These are phyloP conservation scores for Potorous gilbertii DNA, from an alignment of 2,797 vertebrate species.

Conservation along the genomic window DNA sequence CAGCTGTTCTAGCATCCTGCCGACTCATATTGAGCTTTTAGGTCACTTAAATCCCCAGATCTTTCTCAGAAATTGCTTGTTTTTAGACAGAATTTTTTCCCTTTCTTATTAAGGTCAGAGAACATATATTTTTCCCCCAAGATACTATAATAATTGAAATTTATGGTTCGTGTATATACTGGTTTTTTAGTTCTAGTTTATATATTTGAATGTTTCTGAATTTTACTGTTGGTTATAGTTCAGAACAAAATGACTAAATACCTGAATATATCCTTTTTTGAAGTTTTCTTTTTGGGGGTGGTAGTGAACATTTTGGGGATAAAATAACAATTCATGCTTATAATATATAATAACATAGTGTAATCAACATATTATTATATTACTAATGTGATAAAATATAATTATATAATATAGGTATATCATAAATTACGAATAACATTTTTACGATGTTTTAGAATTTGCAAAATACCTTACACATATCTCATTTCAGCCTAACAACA, in stretches of 20 bases:
- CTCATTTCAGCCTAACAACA: neutral
- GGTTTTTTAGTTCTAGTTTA: neutral
- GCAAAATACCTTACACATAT: neutral
- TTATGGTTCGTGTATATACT: neutral
- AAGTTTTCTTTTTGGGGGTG: neutral
- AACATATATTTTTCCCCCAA: neutral
- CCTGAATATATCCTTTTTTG: neutral
- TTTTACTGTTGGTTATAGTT: neutral
- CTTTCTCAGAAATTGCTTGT: neutral
- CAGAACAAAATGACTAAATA: neutral
- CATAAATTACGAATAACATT: neutral
- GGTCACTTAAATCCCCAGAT: neutral
- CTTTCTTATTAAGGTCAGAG: neutral
- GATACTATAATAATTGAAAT: neutral
- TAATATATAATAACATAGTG: neutral
- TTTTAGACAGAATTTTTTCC: neutral
- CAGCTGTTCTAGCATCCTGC: neutral
- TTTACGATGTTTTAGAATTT: neutral
- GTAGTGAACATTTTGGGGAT: neutral
- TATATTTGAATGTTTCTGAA: neutral
- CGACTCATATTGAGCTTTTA: neutral
- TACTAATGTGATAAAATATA: neutral
- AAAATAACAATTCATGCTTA: neutral
- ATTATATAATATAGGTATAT: neutral
- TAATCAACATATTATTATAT: too few species aligned